These are phyloP conservation scores for Apodemus speciosus DNA, from an alignment of 2,113 vertebrate genomes.

Conservation along the genomic window DNA sequence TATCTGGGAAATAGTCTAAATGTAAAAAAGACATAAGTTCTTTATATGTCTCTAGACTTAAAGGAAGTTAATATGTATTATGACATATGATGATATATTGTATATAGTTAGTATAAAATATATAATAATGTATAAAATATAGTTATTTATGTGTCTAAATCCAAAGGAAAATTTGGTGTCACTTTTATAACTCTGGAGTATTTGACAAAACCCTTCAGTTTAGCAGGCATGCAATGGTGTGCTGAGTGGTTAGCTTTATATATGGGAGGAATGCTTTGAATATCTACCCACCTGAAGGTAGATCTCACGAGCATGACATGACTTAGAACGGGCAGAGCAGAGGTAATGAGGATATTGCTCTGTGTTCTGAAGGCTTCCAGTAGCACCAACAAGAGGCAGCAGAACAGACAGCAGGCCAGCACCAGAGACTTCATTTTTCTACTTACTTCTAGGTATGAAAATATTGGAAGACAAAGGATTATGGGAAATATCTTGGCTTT, in stretches of 20 bases:
- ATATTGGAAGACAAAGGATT: constrained; percentile 11
- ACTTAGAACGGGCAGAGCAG: not conserved
- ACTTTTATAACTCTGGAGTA: constrained; percentile 3
- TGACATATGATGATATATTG: too few species aligned
- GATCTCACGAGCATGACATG: not conserved
- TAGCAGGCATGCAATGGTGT: not conserved
- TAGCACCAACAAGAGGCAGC: not conserved
- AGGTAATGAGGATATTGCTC: not conserved
- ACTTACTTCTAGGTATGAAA: constrained; percentile 37
- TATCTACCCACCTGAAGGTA: not conserved
- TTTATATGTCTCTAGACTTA: not conserved
- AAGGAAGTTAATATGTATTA: not conserved
- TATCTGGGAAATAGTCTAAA: not conserved
- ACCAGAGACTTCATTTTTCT: not conserved
- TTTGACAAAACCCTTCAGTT: not conserved
- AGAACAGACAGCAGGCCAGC: not conserved
- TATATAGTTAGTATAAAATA: too few species aligned
- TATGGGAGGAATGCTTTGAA: not conserved
- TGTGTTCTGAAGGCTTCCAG: not conserved
- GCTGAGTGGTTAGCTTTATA: constrained; percentile 1
- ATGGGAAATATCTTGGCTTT: constrained; percentile 38
- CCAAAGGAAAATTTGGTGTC: not conserved
- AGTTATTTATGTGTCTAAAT: not conserved
- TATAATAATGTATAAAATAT: too few species aligned
- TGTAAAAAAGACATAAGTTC: constrained; percentile 51